These are phyloP conservation scores for Caenorhabditis wallacei DNA, from an alignment of 2,888 invertebrate genomes.

Conservation along the genomic window DNA sequence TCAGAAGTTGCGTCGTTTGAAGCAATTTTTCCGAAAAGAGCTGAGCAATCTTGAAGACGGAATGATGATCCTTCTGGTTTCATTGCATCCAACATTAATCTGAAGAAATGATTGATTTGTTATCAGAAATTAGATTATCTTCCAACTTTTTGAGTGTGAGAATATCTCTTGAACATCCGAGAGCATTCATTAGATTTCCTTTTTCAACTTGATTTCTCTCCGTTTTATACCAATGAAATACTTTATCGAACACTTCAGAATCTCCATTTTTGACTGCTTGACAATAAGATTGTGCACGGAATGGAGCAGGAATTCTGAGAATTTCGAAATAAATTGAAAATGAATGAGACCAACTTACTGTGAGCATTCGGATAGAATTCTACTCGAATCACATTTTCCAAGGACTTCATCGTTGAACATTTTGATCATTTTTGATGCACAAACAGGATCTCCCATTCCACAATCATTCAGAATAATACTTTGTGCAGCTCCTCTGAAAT, in stretches of 20 bases:
- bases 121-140: background rate
- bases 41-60: slow-evolving; percentile 78
- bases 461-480: slow-evolving; percentile 57
- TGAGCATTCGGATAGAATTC: slow-evolving; percentile 64
- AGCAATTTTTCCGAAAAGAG: slow-evolving; percentile 72
- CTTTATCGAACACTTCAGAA: slow-evolving; percentile 72
- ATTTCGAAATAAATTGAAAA: background rate
- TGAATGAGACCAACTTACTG: slow-evolving; percentile 10
- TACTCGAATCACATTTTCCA: slow-evolving; percentile 63
- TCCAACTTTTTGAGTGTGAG: slow-evolving; percentile 76
- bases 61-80: slow-evolving; percentile 74
- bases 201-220: slow-evolving; percentile 77
- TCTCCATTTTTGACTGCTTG: slow-evolving; percentile 78
- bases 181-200: slow-evolving; percentile 73
- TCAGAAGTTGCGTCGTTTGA: slow-evolving; percentile 74
- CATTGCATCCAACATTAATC: slow-evolving; percentile 74
- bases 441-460: slow-evolving; percentile 64
- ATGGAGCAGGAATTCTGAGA: slow-evolving; percentile 77
- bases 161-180: slow-evolving; percentile 77
- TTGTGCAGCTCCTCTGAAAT: slow-evolving; percentile 55
- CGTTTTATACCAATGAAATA: slow-evolving; percentile 67
- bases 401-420: slow-evolving; percentile 65
- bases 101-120: slow-evolving; percentile 19
- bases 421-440: slow-evolving; percentile 53
- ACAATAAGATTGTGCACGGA: slow-evolving; percentile 78